Percentiles rank a stretch among this genome's conserved stretches.
These are phyloP conservation scores for Acestrorhynchus altus DNA, from an alignment of 2,797 vertebrate species.

Conservation along the genomic window DNA sequence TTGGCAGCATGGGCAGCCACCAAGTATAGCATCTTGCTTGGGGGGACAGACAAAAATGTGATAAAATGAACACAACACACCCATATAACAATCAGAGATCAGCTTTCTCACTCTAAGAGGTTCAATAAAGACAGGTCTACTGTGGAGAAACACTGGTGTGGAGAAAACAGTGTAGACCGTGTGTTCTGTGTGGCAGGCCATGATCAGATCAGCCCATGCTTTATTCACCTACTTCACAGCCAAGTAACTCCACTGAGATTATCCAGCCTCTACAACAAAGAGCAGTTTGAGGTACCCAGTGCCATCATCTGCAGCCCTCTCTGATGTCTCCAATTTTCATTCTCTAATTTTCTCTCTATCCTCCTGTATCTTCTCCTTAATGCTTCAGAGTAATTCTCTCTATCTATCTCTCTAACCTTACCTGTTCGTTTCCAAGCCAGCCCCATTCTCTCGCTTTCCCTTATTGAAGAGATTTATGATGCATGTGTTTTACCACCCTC, in stretches of 20 bases:
- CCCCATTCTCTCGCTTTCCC: conserved; percentile 8
- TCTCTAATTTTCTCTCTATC: conserved; percentile 31
- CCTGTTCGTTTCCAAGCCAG: background rate
- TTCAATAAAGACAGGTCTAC: background rate
- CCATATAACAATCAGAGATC: no score
- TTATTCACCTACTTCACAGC: conserved; percentile 26
- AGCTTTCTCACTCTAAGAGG: background rate
- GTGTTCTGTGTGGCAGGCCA: conserved; percentile 26
- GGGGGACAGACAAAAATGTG: no score
- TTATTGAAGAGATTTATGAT: conserved; percentile 51
- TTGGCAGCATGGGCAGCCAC: no score
- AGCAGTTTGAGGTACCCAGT: conserved; percentile 11
- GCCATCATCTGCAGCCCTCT: conserved; percentile 12
- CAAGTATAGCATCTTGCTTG: no score
- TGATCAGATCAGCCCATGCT: conserved; percentile 42
- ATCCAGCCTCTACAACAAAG: conserved; percentile 39
- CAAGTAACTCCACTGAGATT: conserved; percentile 39
- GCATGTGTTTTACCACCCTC: conserved; percentile 33
- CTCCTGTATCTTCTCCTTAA: conserved; percentile 9
- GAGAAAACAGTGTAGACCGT: conserved; percentile 32
- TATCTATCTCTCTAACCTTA: conserved; percentile 37
- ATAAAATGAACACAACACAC: no score
- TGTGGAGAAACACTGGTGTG: conserved; percentile 6
- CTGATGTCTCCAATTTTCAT: background rate
- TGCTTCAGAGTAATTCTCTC: conserved; percentile 17